Percentiles rank a stretch among this genome's conserved stretches.
These are phyloP conservation scores for Leptinotarsa haldemani DNA, from an alignment of 2,888 invertebrate species.

Conservation along the genomic window DNA sequence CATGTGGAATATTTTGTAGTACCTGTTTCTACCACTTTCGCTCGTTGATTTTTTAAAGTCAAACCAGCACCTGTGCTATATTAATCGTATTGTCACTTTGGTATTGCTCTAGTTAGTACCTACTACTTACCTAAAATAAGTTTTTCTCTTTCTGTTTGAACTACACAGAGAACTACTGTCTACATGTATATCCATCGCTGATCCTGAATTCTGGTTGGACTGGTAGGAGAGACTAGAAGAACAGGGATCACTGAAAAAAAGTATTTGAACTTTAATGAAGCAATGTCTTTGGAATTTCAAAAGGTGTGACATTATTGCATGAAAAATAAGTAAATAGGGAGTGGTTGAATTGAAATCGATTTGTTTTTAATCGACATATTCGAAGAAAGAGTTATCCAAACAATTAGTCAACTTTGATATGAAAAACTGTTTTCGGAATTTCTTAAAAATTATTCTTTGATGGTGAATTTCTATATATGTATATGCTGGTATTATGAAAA, in stretches of 20 bases:
- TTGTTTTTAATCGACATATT: background rate
- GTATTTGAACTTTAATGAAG: slow-evolving; percentile 12
- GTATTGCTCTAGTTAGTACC: background rate
- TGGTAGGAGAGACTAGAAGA: slow-evolving; percentile 55
- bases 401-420: background rate
- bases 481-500: no score
- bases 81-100: background rate
- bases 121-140: slow-evolving; percentile 68
- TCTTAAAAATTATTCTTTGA: no score
- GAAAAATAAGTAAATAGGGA: background rate
- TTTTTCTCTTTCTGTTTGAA: slow-evolving; percentile 66
- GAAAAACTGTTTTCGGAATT: no score
- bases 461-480: no score
- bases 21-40: no score
- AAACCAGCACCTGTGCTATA: no score
- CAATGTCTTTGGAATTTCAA: slow-evolving; percentile 9
- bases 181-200: slow-evolving; percentile 58
- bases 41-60: no score
- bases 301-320: slow-evolving; percentile 11
- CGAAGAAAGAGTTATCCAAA: background rate
- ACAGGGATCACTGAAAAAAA: slow-evolving; percentile 60
- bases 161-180: slow-evolving; percentile 57
- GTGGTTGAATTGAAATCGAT: background rate
- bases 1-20: no score
- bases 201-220: slow-evolving; percentile 51